A percentile compares a stretch with the other conserved stretches of the same genome.
phyloP scores from a whole-genome alignment of 2,113 vertebrate species.

The Pongo pygmaeus region DNA sequence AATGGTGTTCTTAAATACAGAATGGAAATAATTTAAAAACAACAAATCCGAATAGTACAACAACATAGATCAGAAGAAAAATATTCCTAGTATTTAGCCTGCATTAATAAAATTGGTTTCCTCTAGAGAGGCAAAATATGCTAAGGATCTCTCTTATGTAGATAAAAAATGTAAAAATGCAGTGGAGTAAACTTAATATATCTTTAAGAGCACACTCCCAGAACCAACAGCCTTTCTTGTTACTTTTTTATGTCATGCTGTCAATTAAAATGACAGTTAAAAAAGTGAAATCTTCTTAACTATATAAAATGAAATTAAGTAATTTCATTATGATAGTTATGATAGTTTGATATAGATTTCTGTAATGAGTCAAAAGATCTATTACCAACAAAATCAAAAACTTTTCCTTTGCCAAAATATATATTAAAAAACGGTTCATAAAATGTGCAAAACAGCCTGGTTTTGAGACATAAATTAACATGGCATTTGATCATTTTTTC shows the following conservation, averaged over 20 bases:
- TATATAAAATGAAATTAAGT: not conserved
- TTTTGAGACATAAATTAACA: not conserved
- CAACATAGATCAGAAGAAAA: not conserved
- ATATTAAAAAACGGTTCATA: not conserved
- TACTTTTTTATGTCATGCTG: not conserved
- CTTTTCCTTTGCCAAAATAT: not conserved
- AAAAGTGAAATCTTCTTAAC: not conserved
- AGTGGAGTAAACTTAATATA: not conserved
- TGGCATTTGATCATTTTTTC: not conserved
- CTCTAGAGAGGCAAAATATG: not conserved
- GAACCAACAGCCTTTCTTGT: not conserved
- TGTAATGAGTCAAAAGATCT: not conserved
- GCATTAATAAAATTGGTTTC: not conserved
- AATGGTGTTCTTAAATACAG: not conserved
- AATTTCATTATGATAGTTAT: not conserved
- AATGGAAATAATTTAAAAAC: not conserved
- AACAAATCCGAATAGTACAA: not conserved
- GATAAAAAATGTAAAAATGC: not conserved
- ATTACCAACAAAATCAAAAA: not conserved
- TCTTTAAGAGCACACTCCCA: not conserved
- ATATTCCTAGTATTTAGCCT: not conserved
- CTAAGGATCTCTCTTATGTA: not conserved
- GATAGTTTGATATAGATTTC: not conserved
- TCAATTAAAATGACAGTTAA: not conserved
- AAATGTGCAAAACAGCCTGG: not conserved